Conservation (phyloP, 1,140 invertebrate species). For the Drosophila miranda region DNA sequence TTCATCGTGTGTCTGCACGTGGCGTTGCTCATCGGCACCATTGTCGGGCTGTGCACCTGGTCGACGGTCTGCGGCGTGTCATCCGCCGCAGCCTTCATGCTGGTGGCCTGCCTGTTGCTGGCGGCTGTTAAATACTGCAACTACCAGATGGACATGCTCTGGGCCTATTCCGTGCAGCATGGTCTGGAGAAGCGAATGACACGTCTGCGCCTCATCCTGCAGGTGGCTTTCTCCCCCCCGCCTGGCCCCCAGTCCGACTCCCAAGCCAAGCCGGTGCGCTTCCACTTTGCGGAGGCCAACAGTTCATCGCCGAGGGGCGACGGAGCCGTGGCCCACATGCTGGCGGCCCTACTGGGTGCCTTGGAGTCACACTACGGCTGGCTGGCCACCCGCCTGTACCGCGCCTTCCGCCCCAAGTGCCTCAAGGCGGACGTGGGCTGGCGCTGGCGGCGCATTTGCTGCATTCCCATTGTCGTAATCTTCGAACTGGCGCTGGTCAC, state of each 20-base stretch:
- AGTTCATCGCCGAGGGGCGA: conserved; percentile 96
- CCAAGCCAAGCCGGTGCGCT: conserved; percentile 90
- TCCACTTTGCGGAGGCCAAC: conserved; percentile 97
- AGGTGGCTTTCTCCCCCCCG: conserved; percentile 97
- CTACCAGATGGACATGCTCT: conserved; percentile 86
- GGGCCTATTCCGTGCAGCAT: conserved; percentile 91
- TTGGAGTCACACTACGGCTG: conserved; percentile 96
- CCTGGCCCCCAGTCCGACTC: conserved; percentile 87
- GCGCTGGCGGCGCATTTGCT: conserved; percentile 95
- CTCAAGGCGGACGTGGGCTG: conserved; percentile 85
- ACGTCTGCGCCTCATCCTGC: conserved; percentile 89
- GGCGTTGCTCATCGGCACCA: conserved; percentile 88
- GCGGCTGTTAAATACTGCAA: conserved; percentile 87
- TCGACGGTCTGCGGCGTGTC: conserved; percentile 86
- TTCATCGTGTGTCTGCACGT: conserved; percentile 90
- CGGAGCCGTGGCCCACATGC: conserved; percentile 96
- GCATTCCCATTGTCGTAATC: conserved; percentile 91
- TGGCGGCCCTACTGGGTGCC: conserved; percentile 95
- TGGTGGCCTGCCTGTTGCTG: conserved; percentile 86
- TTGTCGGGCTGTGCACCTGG: conserved; percentile 86
- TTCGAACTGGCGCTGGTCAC: conserved; percentile 89
- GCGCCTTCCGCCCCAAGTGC: conserved; percentile 93
- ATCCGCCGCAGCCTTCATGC: conserved; percentile 84
- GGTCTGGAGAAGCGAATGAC: conserved; percentile 89
- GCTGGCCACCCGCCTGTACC: conserved; percentile 93